Conservation (phyloP, 2,113 vertebrate genomes). For the Indicator maculatus region DNA sequence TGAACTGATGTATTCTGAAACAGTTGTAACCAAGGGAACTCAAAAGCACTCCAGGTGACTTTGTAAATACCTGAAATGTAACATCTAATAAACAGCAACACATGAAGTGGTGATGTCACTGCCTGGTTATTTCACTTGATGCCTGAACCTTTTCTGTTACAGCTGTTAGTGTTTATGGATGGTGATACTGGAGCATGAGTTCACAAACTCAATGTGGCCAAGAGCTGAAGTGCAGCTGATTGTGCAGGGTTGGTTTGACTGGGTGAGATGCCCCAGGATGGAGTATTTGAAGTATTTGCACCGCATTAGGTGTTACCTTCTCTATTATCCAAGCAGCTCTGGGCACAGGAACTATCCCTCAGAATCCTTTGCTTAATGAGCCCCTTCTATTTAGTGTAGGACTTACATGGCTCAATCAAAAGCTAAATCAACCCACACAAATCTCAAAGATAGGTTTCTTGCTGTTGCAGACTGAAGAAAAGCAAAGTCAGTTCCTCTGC, state of each 20-base stretch:
- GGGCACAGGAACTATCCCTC: not conserved
- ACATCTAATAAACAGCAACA: slow-evolving; percentile 31
- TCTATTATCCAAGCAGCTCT: fast-evolving
- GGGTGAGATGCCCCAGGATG: not conserved
- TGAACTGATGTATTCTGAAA: not conserved
- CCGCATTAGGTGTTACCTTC: fast-evolving
- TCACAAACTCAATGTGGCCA: not conserved
- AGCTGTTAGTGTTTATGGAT: not conserved
- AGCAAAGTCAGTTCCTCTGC: not conserved
- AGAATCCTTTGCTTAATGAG: not conserved
- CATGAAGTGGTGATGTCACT: not conserved
- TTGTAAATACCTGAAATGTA: slow-evolving; percentile 9
- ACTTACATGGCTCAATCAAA: not conserved
- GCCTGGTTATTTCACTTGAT: not conserved
- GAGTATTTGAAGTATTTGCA: not conserved
- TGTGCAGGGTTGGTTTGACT: not conserved
- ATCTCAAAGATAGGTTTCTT: not conserved
- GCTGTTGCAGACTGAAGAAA: not conserved
- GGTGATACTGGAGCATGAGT: too few relatives aligned
- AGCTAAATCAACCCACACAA: not conserved
- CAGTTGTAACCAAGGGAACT: not conserved
- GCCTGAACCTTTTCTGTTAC: not conserved
- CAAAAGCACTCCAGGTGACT: not conserved
- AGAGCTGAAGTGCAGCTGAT: not conserved
- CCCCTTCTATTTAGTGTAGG: too few relatives aligned